Conservation (phyloP, 2,113 vertebrate genomes). For the Micronycteris hirsuta region DNA sequence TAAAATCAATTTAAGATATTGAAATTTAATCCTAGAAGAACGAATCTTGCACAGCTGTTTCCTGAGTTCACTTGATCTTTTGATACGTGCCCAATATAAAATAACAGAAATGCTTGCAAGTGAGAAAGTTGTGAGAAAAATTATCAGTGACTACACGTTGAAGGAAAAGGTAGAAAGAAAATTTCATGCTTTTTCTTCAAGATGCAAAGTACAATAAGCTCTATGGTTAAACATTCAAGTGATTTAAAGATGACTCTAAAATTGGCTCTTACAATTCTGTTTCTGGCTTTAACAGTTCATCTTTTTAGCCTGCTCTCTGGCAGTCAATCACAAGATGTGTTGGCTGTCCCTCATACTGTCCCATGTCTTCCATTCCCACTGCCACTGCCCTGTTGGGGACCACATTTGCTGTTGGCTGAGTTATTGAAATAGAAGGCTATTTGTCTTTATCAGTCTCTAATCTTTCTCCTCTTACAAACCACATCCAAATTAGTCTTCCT, state of each 20-base stretch:
- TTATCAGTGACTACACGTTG: neutral
- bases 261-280: neutral
- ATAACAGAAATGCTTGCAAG: neutral
- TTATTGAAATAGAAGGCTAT: neutral
- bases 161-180: neutral
- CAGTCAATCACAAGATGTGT: neutral
- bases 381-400: neutral
- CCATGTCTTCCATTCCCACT: neutral
- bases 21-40: neutral
- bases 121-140: neutral
- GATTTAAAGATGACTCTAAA: conserved; percentile 18
- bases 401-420: neutral
- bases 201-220: neutral
- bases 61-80: neutral
- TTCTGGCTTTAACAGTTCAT: neutral
- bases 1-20: neutral
- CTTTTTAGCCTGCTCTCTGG: neutral
- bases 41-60: neutral
- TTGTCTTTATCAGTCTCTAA: neutral
- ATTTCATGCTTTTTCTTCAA: neutral
- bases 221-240: neutral
- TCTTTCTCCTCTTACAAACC: neutral
- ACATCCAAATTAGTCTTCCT: neutral
- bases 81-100: neutral
- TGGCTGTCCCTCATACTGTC: neutral